Evolutionary conservation across 2,888 invertebrate genomes (phyloP), one percentile per base, ranked within the genome.

Genomic region (Troides oblongomaculatus): DNA sequence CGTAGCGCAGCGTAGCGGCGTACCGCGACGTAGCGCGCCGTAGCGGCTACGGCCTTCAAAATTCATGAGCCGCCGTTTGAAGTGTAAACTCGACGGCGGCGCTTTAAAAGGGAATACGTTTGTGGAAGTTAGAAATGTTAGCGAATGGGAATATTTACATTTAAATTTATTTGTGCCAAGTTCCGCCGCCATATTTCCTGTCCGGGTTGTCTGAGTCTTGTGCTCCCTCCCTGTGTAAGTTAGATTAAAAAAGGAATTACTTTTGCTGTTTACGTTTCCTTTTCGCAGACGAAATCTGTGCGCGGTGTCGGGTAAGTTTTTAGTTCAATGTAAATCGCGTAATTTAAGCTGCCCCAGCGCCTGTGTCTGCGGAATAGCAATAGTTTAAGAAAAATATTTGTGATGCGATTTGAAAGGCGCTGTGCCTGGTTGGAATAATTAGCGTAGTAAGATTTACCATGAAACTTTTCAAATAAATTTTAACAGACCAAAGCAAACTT

Each of bases 41-140:
- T 71, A 71, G 73, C 61, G 2, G 39, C 66, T 59, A 66, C 74
- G 75, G 75, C 78, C 78, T 87, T 75, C 82, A 85, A 87, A 88
- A 87, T 89, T 87, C 87, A 88, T 85, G 85, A 84, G 77, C 77
- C 77, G 76, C 75, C 84, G 81, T 85, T 86, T 86, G 85, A 86
- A 84, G 83, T 84, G 85, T 84, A 83, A 86, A 81, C 78, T 80
- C 74, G 66, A 64, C 66, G 25, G 73, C 71, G 75, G 75, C 74
- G 76, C 74, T 76, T 75, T 81, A 81, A 79, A 83, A 82, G 80
- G 79, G 83, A 86, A 84, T 81, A 81, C 79, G 81, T 84, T 82
- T 81, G 75, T 71, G 69, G 66, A 73, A 74, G 72, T 79, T 81
- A 73, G 77, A 81, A 81, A 80, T 78, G 75, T 75, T 79, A 72